These are phyloP conservation scores for Diacarnus erythraeanus DNA, from an alignment of 37 sponge, comb jelly and placozoan species.

Conservation along the genomic window DNA sequence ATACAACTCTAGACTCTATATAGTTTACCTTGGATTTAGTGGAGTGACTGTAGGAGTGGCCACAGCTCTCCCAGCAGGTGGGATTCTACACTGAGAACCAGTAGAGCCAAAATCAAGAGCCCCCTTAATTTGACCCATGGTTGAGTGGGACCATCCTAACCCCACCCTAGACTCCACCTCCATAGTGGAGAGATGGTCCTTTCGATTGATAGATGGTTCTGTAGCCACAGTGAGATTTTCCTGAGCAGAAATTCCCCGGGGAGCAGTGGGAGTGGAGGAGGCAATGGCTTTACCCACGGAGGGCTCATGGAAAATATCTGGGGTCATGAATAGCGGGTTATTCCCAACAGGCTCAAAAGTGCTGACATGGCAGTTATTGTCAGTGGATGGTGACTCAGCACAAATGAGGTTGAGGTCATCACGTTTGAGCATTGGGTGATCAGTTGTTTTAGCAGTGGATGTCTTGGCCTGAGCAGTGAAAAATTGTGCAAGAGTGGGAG, in stretches of 20 bases:
- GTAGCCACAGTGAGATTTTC: not conserved
- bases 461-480: not conserved
- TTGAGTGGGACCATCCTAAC: not conserved
- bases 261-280: constrained; percentile 72
- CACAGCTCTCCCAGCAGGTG: not conserved
- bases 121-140: constrained; percentile 5
- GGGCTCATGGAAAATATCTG: constrained; percentile 23
- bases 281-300: constrained; percentile 68
- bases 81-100: not conserved
- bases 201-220: too few species aligned
- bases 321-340: not conserved
- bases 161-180: too few species aligned
- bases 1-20: too few species aligned
- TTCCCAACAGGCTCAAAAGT: not conserved
- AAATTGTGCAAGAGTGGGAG: not conserved
- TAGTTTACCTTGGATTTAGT: constrained; percentile 12
- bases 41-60: constrained; percentile 2
- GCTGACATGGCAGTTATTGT: not conserved
- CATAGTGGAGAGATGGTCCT: too few species aligned
- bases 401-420: not conserved
- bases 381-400: not conserved
- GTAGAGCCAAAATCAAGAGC: constrained; percentile 31
- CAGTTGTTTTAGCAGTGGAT: not conserved
- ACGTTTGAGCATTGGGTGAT: too few species aligned
- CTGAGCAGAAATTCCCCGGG: not conserved